These are phyloP conservation scores for Deroplatys truncata DNA, from an alignment of 2,888 invertebrate genomes.

Conservation along the genomic window DNA sequence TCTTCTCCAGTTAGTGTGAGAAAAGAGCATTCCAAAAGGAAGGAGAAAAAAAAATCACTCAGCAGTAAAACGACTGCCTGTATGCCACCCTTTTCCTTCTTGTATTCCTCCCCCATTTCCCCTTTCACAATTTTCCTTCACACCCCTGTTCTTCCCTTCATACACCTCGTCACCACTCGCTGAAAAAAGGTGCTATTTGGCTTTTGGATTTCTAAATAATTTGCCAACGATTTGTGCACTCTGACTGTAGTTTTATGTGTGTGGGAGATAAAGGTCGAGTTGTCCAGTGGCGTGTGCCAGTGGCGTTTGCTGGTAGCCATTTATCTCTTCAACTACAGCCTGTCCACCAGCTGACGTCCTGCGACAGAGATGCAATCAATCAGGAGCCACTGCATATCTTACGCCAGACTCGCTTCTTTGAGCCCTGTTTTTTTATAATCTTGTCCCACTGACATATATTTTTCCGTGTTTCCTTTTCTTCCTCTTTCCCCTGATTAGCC, in stretches of 20 bases:
- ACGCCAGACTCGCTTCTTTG: too few relatives aligned
- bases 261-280: neutral
- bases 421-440: too few relatives aligned
- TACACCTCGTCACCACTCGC: neutral
- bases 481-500: too few relatives aligned
- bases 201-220: constrained; percentile 25
- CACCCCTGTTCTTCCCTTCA: neutral
- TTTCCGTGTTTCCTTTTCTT: too few relatives aligned
- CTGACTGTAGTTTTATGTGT: neutral
- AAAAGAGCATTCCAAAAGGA: neutral
- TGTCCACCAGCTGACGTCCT: too few relatives aligned
- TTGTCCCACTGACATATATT: too few relatives aligned
- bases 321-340: too few relatives aligned
- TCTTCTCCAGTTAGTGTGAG: neutral
- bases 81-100: neutral
- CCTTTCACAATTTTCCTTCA: constrained; percentile 7
- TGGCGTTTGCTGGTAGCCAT: too few relatives aligned
- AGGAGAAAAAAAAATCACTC: constrained; percentile 19
- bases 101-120: neutral
- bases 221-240: constrained; percentile 23
- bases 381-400: too few relatives aligned
- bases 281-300: neutral
- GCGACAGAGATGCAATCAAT: too few relatives aligned
- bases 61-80: constrained; percentile 21
- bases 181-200: constrained; percentile 17